phyloP scores from a whole-genome alignment of 2,888 invertebrate species.

The Mimachlamys varia region DNA sequence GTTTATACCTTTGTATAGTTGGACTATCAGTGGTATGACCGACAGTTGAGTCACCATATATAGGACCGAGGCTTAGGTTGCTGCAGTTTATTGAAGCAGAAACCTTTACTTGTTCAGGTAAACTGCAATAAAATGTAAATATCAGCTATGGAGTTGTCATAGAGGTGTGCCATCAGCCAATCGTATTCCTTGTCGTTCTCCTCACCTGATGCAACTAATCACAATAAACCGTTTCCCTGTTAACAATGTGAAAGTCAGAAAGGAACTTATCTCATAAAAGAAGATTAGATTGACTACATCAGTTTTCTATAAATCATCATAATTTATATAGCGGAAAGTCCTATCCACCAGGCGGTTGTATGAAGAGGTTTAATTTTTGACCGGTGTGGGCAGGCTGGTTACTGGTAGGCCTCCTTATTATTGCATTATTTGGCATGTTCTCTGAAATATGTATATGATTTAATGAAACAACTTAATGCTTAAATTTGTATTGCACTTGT shows the following conservation, averaged over 20 bases:
- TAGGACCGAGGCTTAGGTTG: not conserved
- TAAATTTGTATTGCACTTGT: not conserved
- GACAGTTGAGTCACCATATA: not conserved
- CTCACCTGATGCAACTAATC: constrained; percentile 6
- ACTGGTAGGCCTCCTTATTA: too few relatives aligned
- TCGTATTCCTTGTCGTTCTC: not conserved
- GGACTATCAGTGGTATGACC: not conserved
- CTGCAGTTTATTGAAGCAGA: constrained; percentile 14
- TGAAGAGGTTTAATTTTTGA: not conserved
- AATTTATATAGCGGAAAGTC: not conserved
- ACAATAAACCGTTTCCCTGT: not conserved
- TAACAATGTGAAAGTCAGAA: not conserved
- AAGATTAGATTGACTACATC: not conserved
- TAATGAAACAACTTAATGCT: not conserved
- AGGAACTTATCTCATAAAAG: not conserved
- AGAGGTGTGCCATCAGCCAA: not conserved
- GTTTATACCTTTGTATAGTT: not conserved
- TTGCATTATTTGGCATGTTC: too few relatives aligned
- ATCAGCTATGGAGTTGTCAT: not conserved
- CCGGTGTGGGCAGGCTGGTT: not conserved
- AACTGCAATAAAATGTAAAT: constrained; percentile 21
- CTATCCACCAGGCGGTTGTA: not conserved
- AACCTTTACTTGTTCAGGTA: not conserved
- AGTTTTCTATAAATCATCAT: not conserved
- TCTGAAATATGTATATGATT: too few relatives aligned